Percentiles rank a stretch among this genome's conserved stretches.
Conservation (phyloP, 2,797 vertebrate genomes). For the Mallotus villosus region DNA sequence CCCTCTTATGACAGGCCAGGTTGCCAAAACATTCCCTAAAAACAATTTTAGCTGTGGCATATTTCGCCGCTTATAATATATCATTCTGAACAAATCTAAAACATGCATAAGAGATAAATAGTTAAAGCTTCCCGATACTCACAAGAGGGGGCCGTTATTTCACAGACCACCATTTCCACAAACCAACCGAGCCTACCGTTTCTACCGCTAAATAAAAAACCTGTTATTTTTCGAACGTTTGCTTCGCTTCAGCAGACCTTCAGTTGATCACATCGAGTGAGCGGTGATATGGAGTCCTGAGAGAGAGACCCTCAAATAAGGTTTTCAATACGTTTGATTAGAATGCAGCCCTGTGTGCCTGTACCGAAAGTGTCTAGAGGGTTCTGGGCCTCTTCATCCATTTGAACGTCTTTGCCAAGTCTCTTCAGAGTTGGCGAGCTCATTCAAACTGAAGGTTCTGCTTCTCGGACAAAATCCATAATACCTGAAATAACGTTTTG, state of each 20-base stretch:
- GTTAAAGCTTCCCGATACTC: neutral
- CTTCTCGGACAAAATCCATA: neutral
- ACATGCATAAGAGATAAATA: neutral
- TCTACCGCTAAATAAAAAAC: neutral
- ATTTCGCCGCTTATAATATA: neutral
- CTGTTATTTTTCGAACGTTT: neutral
- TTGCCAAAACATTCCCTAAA: neutral
- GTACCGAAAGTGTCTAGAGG: neutral
- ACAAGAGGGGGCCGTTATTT: neutral
- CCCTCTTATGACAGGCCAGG: too few species aligned
- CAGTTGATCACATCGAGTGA: constrained; percentile 34
- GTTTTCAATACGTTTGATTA: constrained; percentile 43
- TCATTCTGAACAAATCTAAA: neutral
- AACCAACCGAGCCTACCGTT: neutral
- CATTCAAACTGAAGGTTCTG: neutral
- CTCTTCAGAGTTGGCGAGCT: neutral
- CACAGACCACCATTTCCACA: neutral
- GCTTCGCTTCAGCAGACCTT: neutral
- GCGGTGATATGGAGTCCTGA: constrained; percentile 55
- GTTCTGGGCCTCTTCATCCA: neutral
- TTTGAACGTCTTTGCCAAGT: neutral
- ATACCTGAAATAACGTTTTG: neutral
- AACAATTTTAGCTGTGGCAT: neutral
- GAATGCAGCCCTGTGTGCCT: neutral
- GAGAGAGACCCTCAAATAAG: constrained; percentile 58